phyloP scores from a whole-genome alignment of 1,140 invertebrate species.

The Polyergus mexicanus region DNA sequence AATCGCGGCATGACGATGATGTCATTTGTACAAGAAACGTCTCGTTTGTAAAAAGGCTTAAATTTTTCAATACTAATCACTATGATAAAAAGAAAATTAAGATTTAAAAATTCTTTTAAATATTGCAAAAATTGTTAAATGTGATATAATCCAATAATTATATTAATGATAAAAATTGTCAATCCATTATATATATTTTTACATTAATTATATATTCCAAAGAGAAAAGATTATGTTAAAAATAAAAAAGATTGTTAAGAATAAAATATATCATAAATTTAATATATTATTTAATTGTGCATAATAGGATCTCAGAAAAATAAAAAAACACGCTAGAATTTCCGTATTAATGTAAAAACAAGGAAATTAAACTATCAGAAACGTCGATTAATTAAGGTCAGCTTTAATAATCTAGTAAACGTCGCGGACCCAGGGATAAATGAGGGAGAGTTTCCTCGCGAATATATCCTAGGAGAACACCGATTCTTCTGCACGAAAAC shows the following conservation, averaged over 20 bases:
- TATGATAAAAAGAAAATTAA: too few relatives aligned
- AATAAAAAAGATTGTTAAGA: background rate
- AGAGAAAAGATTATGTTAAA: background rate
- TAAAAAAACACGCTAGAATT: background rate
- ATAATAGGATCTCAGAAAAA: conserved; percentile 14
- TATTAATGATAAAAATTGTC: background rate
- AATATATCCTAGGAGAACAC: background rate
- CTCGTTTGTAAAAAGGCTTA: background rate
- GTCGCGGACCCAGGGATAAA: background rate
- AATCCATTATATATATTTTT: background rate
- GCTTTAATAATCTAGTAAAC: background rate
- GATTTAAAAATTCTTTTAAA: background rate
- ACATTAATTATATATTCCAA: background rate
- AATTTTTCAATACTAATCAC: background rate
- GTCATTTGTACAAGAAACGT: background rate
- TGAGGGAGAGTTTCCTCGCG: background rate
- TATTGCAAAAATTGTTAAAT: background rate
- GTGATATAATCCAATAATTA: background rate
- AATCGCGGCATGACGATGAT: background rate
- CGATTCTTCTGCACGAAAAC: background rate
- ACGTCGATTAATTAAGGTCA: conserved; percentile 11
- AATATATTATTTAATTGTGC: background rate
- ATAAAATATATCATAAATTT: background rate
- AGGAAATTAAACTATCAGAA: conserved; percentile 3
- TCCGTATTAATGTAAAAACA: background rate